These are phyloP conservation scores for Dicrostonyx torquatus DNA, from an alignment of 2,797 vertebrate species.

Conservation along the genomic window DNA sequence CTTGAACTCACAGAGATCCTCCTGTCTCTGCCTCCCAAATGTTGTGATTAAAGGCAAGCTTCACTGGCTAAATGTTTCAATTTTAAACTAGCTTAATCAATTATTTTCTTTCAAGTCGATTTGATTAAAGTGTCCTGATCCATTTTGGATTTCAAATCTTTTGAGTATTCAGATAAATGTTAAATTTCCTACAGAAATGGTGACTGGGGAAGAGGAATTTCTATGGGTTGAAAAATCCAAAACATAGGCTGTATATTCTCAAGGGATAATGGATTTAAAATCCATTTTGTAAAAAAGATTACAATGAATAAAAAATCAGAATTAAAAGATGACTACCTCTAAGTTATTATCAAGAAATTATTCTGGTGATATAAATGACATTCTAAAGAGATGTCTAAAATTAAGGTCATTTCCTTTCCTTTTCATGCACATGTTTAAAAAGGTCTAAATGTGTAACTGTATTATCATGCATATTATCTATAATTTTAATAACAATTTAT, in stretches of 20 bases:
- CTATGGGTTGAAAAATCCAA: not conserved
- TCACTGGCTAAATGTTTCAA: not conserved
- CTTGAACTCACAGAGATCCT: not conserved
- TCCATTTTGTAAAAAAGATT: not conserved
- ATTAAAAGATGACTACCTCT: not conserved
- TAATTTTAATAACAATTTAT: not conserved
- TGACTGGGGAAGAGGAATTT: not conserved
- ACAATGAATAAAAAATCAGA: slow-evolving; percentile 15
- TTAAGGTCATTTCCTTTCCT: not conserved
- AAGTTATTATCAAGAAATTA: slow-evolving; percentile 15
- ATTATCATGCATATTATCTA: not conserved
- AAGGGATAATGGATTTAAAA: not conserved
- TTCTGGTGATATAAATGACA: not conserved
- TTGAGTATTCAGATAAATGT: not conserved
- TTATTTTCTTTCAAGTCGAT: not conserved
- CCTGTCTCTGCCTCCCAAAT: not conserved
- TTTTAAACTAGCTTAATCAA: slow-evolving; percentile 17
- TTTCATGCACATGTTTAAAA: not conserved
- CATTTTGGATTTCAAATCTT: slow-evolving; percentile 48
- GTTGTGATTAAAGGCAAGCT: not conserved
- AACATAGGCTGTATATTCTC: not conserved
- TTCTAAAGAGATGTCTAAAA: not conserved
- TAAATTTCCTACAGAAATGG: slow-evolving; percentile 22
- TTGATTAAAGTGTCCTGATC: not conserved
- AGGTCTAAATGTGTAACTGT: not conserved